These are phyloP conservation scores for Pogonomyrmex californicus DNA, from an alignment of 1,140 invertebrate species.

Conservation along the genomic window DNA sequence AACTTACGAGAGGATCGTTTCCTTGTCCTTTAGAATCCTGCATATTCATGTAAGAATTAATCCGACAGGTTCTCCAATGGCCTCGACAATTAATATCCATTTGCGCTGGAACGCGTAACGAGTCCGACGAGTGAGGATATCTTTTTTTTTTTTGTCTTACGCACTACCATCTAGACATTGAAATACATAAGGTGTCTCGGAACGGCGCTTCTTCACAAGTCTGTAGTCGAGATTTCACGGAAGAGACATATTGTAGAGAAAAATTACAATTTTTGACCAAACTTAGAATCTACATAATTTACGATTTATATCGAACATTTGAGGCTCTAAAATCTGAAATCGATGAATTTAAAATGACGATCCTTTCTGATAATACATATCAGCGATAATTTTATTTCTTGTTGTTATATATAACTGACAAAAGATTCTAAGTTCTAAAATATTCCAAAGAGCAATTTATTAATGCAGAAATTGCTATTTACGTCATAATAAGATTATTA, in stretches of 20 bases:
- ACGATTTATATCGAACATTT: background rate
- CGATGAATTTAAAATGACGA: background rate
- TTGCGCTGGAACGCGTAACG: conserved; percentile 54
- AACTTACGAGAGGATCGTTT: conserved; percentile 26
- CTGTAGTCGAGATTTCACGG: background rate
- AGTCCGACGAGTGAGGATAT: conserved; percentile 8
- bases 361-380: background rate
- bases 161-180: conserved; percentile 31
- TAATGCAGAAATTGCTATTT: too few species aligned
- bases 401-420: too few species aligned
- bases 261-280: background rate
- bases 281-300: background rate
- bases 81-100: conserved; percentile 53
- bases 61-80: conserved; percentile 48
- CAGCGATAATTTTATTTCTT: background rate
- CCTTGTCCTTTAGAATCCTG: conserved; percentile 25
- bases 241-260: background rate
- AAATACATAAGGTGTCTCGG: conserved; percentile 25
- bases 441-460: too few species aligned
- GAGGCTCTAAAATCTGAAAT: background rate
- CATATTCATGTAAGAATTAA: conserved; percentile 57
- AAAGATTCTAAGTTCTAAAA: background rate
- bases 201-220: background rate
- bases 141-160: conserved; percentile 6
- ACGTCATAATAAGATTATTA: too few species aligned